Percentiles rank a stretch among this genome's conserved stretches.
These are phyloP conservation scores for Theocolax elegans DNA, from an alignment of 1,140 invertebrate genomes.

Conservation along the genomic window DNA sequence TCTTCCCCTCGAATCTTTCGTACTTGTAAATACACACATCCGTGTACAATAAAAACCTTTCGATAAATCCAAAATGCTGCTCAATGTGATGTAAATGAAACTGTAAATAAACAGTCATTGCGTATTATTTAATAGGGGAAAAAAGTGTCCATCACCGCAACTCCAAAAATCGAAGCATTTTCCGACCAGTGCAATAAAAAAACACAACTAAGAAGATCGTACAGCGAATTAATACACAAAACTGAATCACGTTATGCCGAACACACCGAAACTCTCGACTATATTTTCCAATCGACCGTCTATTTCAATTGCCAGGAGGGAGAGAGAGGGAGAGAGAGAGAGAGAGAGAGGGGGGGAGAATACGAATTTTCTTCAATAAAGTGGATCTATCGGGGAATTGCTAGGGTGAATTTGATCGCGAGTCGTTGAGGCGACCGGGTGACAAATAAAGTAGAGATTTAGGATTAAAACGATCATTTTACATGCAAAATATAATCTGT, in stretches of 20 bases:
- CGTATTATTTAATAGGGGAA: too few relatives aligned
- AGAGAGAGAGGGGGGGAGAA: neutral
- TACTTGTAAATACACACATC: too few relatives aligned
- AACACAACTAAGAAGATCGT: too few relatives aligned
- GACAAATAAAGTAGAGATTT: neutral
- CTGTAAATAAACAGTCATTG: too few relatives aligned
- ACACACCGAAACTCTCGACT: too few relatives aligned
- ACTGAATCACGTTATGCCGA: neutral
- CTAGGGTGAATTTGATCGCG: neutral
- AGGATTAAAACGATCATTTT: constrained; percentile 4
- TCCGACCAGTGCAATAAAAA: too few relatives aligned
- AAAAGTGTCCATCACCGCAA: too few relatives aligned
- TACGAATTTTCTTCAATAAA: constrained; percentile 13
- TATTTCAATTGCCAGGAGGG: neutral
- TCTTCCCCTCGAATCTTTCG: too few relatives aligned
- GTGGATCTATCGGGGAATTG: neutral
- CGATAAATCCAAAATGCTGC: too few relatives aligned
- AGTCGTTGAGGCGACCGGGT: neutral
- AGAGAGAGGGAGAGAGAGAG: neutral
- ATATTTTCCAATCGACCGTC: neutral
- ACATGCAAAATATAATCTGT: neutral
- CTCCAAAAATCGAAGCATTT: too few relatives aligned
- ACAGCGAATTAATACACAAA: constrained; percentile 1
- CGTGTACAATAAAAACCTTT: too few relatives aligned
- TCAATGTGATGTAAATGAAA: too few relatives aligned